Conservation (phyloP, 2,113 vertebrate species). For the Chelonoidis abingdonii region DNA sequence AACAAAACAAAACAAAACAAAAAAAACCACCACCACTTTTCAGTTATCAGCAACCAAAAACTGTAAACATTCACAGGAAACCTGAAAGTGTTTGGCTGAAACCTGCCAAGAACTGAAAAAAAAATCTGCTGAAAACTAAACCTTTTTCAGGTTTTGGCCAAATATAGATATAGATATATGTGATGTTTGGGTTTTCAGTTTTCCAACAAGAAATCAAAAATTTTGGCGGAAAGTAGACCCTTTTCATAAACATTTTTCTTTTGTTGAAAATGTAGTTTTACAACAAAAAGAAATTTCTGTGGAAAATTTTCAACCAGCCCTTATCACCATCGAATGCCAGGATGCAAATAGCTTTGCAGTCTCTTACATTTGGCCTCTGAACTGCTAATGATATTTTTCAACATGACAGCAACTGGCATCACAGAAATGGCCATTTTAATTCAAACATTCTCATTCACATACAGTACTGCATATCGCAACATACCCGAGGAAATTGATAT, state of each 20-base stretch:
- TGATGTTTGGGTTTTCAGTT: not conserved
- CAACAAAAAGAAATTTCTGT: not conserved
- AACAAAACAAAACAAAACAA: not conserved
- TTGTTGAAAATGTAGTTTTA: not conserved
- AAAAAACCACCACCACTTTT: too few relatives aligned
- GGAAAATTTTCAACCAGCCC: constrained; percentile 1
- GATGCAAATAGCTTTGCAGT: not conserved
- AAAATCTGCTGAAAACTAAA: not conserved
- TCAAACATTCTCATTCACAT: constrained; percentile 71
- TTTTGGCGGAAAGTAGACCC: not conserved
- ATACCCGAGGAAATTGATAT: constrained; percentile 35
- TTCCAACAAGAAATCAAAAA: not conserved
- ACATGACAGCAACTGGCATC: constrained; percentile 67
- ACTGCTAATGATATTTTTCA: constrained; percentile 10
- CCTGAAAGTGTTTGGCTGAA: not conserved
- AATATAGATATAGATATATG: not conserved
- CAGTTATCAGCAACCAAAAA: not conserved
- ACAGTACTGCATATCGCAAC: constrained; percentile 62
- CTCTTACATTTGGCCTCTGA: not conserved
- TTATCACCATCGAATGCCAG: not conserved
- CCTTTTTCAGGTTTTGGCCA: not conserved
- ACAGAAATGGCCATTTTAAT: constrained; percentile 76
- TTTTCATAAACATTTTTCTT: not conserved
- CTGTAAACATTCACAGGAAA: not conserved
- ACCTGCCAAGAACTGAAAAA: not conserved